Conservation (phyloP, 2,888 invertebrate species). For the Harmothoe impar region DNA sequence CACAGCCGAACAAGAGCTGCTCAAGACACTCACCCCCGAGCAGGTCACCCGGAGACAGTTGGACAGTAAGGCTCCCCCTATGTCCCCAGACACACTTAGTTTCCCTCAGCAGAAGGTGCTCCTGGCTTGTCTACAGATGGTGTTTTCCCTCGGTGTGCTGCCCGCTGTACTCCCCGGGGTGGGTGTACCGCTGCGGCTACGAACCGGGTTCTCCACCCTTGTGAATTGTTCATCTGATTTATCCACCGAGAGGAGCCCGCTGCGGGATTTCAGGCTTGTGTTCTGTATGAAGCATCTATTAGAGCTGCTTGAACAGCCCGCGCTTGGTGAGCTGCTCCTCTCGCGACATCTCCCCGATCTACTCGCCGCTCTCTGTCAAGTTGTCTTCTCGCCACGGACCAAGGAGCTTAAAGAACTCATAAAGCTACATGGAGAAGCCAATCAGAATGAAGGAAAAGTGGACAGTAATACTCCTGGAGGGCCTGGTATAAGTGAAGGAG, state of each 20-base stretch:
- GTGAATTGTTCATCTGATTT: slow-evolving; percentile 57
- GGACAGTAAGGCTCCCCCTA: slow-evolving; percentile 69
- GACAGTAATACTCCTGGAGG: background rate
- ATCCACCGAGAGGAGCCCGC: slow-evolving; percentile 58
- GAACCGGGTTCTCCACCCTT: slow-evolving; percentile 82
- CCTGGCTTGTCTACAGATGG: slow-evolving; percentile 86
- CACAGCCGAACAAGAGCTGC: background rate
- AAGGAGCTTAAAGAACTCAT: background rate
- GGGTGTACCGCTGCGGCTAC: slow-evolving; percentile 85
- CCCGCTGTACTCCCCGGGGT: slow-evolving; percentile 88
- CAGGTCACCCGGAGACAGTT: background rate
- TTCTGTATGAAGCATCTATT: slow-evolving; percentile 72
- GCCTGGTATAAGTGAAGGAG: too few species aligned
- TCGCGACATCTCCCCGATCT: slow-evolving; percentile 87
- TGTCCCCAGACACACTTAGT: slow-evolving; percentile 85
- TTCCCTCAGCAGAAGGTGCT: slow-evolving; percentile 88
- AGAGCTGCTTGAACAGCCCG: slow-evolving; percentile 70
- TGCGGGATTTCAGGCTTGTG: slow-evolving; percentile 70
- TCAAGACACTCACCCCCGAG: background rate
- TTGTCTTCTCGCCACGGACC: slow-evolving; percentile 88
- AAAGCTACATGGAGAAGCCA: background rate
- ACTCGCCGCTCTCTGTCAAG: slow-evolving; percentile 88
- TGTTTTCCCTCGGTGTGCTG: slow-evolving; percentile 88
- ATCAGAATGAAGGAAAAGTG: background rate
- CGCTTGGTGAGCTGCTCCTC: slow-evolving; percentile 86